Evolutionary conservation across 2,797 vertebrate species (phyloP).

Genomic region (Amphiprion clarkii): DNA sequence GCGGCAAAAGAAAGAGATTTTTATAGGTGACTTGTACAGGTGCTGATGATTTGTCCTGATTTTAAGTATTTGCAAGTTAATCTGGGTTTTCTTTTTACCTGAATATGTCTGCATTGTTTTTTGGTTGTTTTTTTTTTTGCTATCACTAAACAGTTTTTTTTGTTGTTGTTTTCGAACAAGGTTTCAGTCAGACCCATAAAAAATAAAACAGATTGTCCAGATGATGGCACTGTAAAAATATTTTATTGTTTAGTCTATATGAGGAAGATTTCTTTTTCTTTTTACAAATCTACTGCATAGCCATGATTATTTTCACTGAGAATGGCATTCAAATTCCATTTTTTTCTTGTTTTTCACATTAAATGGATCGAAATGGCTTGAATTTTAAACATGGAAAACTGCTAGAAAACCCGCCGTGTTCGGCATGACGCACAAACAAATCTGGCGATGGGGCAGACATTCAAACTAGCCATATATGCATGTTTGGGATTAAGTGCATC

Average conservation of each 20-base stretch:
- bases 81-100: constrained; percentile 23
- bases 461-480: background rate
- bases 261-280: constrained; percentile 1
- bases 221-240: constrained; percentile 29
- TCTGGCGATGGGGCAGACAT: background rate
- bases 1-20: constrained; percentile 72
- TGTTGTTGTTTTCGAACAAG: background rate
- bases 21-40: constrained; percentile 72
- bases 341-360: constrained; percentile 36
- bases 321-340: constrained; percentile 37
- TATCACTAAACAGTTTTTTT: background rate
- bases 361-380: constrained; percentile 9
- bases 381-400: constrained; percentile 16
- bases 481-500: background rate
- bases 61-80: constrained; percentile 30
- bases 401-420: constrained; percentile 23
- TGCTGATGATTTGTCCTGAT: constrained; percentile 47
- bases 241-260: too few relatives aligned
- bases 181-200: background rate
- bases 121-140: background rate
- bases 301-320: constrained; percentile 33
- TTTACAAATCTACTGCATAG: constrained; percentile 16
- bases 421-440: constrained; percentile 13
- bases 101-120: background rate
- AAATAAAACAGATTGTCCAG: constrained; percentile 10